Conservation (phyloP, 2,797 vertebrate species). For the Micropoecilia bifurca region DNA sequence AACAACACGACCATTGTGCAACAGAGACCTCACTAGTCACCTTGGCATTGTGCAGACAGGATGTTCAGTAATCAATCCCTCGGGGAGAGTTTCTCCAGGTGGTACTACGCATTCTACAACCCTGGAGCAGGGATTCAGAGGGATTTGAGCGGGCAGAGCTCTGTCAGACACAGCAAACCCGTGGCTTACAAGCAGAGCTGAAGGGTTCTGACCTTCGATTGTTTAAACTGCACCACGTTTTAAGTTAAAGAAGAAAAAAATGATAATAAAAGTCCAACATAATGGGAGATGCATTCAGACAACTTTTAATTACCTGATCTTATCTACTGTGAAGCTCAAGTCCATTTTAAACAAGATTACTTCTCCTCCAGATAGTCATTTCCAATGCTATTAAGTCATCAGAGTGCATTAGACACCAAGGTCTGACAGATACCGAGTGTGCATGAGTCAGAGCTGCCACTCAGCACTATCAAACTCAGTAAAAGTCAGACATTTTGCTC, state of each 20-base stretch:
- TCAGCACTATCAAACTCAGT: constrained; percentile 18
- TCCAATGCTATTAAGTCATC: constrained; percentile 21
- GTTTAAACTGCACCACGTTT: constrained; percentile 37
- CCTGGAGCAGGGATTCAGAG: constrained; percentile 63
- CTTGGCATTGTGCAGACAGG: constrained; percentile 71
- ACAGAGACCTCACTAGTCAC: constrained; percentile 63
- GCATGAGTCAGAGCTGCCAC: constrained; percentile 9
- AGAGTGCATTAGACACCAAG: constrained; percentile 16
- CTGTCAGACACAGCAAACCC: constrained; percentile 70
- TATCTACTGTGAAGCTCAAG: background rate
- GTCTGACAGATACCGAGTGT: constrained; percentile 4
- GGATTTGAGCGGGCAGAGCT: constrained; percentile 70
- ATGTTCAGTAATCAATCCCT: constrained; percentile 78
- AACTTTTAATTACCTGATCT: constrained; percentile 12
- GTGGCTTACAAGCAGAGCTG: constrained; percentile 65
- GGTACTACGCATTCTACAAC: constrained; percentile 73
- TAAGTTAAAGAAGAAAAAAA: background rate
- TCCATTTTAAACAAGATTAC: background rate
- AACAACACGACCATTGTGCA: constrained; percentile 77
- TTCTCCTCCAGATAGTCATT: background rate
- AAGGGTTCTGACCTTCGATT: constrained; percentile 60
- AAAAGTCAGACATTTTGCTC: constrained; percentile 24
- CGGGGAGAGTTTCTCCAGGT: constrained; percentile 75
- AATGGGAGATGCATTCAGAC: background rate
- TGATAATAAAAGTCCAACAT: background rate